Percentiles rank a stretch among this genome's conserved stretches.
Evolutionary conservation across 2,888 invertebrate genomes (phyloP).

Genomic region (Drosophila bunnanda): DNA sequence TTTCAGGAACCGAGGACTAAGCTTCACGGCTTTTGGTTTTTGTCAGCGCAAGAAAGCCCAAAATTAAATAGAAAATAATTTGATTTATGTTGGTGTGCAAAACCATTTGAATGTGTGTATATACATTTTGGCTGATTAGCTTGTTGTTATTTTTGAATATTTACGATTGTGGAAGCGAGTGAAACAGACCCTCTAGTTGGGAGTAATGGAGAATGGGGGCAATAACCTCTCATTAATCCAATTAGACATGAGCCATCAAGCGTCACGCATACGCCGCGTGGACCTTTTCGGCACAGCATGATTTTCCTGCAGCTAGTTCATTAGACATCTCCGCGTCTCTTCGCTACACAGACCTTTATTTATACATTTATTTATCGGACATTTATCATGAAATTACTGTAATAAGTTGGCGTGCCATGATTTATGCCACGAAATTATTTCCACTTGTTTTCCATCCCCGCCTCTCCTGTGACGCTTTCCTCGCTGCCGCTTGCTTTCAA

Average conservation of each 20-base stretch:
- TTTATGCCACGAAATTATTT: conserved; percentile 50
- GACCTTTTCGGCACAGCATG: conserved; percentile 13
- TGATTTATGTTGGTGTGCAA: conserved; percentile 54
- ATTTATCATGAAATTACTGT: conserved; percentile 58
- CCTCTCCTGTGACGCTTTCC: neutral
- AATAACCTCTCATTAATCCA: conserved; percentile 32
- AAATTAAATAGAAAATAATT: conserved; percentile 67
- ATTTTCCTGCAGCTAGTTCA: conserved; percentile 23
- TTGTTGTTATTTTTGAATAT: conserved; percentile 38
- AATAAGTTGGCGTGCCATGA: conserved; percentile 50
- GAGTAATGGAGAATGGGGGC: neutral
- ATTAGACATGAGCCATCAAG: conserved; percentile 30
- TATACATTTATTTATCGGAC: conserved; percentile 53
- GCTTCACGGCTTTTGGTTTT: conserved; percentile 56
- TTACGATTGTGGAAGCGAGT: conserved; percentile 13
- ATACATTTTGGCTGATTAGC: conserved; percentile 29
- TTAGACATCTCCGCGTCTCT: conserved; percentile 19
- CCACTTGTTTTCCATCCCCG: conserved; percentile 29
- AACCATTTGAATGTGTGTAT: conserved; percentile 10
- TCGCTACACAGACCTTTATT: conserved; percentile 20
- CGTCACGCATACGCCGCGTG: conserved; percentile 37
- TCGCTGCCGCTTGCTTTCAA: conserved; percentile 38
- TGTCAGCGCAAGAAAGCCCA: conserved; percentile 45
- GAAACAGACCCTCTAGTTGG: neutral
- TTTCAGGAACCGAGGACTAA: conserved; percentile 43